Evolutionary conservation across 2,797 vertebrate species (phyloP), one percentile per base, ranked within the genome.

Genomic region (Bradypodion ventrale): DNA sequence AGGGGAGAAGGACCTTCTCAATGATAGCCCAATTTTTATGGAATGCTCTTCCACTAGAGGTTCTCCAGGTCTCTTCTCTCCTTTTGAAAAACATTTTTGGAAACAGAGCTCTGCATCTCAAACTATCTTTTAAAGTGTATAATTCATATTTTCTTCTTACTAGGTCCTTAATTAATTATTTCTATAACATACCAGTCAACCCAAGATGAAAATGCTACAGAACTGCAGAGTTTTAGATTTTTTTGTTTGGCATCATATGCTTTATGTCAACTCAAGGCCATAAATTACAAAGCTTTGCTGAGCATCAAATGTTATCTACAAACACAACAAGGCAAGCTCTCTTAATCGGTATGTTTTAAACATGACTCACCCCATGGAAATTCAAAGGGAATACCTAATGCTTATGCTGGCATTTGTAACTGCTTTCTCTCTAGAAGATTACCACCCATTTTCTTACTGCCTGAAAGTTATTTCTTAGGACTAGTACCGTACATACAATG

Each of bases 201-300:
- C 66, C 60, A 62, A 68, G 70, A 78, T 32, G 49, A 85, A 82
- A 73, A 75, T 78, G 25, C 35, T 78, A 60, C 13, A 70, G 80
- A 80, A 72, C 49, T 72, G n/a, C 35, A 44, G 70, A 85, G 69
- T 13, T 19, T 21, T 75, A 42, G 49, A 21, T 16, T 85, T 75
- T 65, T 25, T 7, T 66, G 27, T 29, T 2, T 68, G n/a, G 37
- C 46, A 40, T 62, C 2, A n/a, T 49, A 44, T 73, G 29, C 59
- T 66, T 44, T 78, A 42, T 76, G n/a, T 65, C 37, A 60, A 68
- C 68, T 49, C 5, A 5, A 73, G 66, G 59, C 59, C 4, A 35
- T 73, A 77, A 74, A 84, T 78, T 59, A 82, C 56, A 78, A 74
- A 82, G 27, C 37, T 84, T 66, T 78, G 83, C 78, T 81, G 74